Conservation (phyloP, 2,797 vertebrate species). For the Aselliscus stoliczkanus region DNA sequence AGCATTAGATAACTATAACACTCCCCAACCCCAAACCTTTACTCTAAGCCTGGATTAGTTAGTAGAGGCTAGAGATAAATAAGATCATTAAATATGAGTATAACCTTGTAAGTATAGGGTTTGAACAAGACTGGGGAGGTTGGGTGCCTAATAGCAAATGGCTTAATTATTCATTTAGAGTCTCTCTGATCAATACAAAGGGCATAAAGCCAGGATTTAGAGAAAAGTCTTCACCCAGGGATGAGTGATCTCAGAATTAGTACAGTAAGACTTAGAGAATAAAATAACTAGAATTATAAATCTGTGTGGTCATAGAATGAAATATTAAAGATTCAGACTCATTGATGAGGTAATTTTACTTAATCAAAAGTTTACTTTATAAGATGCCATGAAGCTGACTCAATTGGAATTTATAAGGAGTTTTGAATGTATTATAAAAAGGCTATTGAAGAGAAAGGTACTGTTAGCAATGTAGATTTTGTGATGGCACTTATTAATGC, state of each 20-base stretch:
- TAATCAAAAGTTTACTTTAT: not conserved
- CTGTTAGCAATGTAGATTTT: constrained; percentile 9
- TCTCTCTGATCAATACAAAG: not conserved
- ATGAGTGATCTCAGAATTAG: not conserved
- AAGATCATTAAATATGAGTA: not conserved
- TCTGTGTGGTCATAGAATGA: not conserved
- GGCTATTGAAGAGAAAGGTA: not conserved
- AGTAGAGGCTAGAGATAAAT: not conserved
- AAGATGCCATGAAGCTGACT: not conserved
- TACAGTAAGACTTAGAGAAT: not conserved
- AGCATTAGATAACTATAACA: not conserved
- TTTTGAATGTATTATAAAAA: not conserved
- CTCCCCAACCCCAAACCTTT: not conserved
- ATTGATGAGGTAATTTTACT: not conserved
- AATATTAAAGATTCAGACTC: not conserved
- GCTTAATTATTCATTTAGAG: not conserved
- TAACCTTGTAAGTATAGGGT: not conserved
- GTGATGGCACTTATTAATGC: not conserved
- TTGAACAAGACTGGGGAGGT: not conserved
- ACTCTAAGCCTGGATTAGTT: not conserved
- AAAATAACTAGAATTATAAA: not conserved
- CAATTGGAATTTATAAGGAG: not conserved
- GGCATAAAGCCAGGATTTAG: not conserved
- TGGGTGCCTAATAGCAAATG: not conserved
- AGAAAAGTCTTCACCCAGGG: not conserved